Conservation (phyloP, 2,888 invertebrate genomes). For the Ctena decussata region DNA sequence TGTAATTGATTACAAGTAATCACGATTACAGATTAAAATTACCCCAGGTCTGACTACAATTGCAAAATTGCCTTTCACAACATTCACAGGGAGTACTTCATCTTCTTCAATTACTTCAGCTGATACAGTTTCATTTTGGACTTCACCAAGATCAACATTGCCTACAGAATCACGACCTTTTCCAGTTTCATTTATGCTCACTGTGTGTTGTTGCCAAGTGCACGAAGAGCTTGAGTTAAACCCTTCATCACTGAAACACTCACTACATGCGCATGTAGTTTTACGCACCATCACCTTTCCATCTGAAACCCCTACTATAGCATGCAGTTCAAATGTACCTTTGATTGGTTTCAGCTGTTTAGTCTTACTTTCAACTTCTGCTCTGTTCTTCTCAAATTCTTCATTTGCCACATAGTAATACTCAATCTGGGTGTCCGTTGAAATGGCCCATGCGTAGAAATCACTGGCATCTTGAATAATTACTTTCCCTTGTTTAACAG, state of each 20-base stretch:
- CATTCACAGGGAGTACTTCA: background rate
- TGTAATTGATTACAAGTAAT: no score
- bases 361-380: background rate
- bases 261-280: slow-evolving; percentile 17
- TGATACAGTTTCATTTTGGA: background rate
- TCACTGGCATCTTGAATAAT: slow-evolving; percentile 39
- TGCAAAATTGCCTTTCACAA: slow-evolving; percentile 22
- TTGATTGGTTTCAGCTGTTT: slow-evolving; percentile 21
- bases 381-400: background rate
- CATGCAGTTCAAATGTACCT: slow-evolving; percentile 48
- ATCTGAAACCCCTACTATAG: slow-evolving; percentile 22
- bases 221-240: background rate
- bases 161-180: background rate
- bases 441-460: slow-evolving; percentile 30
- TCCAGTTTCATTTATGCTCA: background rate
- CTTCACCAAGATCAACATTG: background rate
- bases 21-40: no score
- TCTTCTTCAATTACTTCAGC: no score
- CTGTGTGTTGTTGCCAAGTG: background rate
- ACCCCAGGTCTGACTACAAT: no score
- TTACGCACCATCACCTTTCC: background rate
- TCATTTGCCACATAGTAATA: background rate
- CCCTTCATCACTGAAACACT: background rate
- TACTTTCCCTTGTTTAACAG: slow-evolving; percentile 26
- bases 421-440: slow-evolving; percentile 24